phyloP scores from a whole-genome alignment of 2,797 vertebrate species.

The Pantherophis alleghaniensis region DNA sequence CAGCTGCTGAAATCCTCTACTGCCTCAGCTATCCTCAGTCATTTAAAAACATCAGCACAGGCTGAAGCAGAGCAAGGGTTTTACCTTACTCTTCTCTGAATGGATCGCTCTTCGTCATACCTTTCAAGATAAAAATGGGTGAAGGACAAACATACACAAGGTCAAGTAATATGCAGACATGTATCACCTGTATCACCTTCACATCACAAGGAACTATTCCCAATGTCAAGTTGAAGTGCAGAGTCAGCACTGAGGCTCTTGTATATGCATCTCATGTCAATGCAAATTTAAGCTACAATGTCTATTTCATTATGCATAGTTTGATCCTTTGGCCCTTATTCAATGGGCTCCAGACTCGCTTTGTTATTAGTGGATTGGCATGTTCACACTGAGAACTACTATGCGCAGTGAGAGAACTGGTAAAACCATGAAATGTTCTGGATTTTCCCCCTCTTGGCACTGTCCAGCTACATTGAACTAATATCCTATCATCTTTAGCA shows the following conservation, averaged over 20 bases:
- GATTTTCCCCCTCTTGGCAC: not conserved
- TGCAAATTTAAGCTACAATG: not conserved
- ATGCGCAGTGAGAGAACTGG: not conserved
- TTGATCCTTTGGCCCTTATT: not conserved
- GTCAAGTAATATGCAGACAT: constrained; percentile 31
- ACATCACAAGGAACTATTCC: not conserved
- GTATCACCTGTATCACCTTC: not conserved
- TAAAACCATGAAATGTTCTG: not conserved
- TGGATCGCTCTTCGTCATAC: constrained; percentile 86
- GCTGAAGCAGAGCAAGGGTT: constrained; percentile 57
- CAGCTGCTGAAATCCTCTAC: constrained; percentile 71
- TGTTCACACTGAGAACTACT: not conserved
- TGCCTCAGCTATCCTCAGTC: constrained; percentile 56
- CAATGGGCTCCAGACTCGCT: not conserved
- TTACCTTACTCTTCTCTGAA: constrained; percentile 90
- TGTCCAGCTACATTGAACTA: not conserved
- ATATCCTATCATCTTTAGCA: not conserved
- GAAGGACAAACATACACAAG: constrained; percentile 53
- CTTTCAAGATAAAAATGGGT: constrained; percentile 76
- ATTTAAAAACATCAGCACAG: constrained; percentile 56
- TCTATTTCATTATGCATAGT: not conserved
- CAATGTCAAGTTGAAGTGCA: not conserved
- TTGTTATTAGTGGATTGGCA: not conserved
- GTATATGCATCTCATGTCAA: not conserved
- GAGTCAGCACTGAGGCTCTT: not conserved